Evolutionary conservation across 2,113 vertebrate species (phyloP).

Genomic region (Stigmatopora argus): DNA sequence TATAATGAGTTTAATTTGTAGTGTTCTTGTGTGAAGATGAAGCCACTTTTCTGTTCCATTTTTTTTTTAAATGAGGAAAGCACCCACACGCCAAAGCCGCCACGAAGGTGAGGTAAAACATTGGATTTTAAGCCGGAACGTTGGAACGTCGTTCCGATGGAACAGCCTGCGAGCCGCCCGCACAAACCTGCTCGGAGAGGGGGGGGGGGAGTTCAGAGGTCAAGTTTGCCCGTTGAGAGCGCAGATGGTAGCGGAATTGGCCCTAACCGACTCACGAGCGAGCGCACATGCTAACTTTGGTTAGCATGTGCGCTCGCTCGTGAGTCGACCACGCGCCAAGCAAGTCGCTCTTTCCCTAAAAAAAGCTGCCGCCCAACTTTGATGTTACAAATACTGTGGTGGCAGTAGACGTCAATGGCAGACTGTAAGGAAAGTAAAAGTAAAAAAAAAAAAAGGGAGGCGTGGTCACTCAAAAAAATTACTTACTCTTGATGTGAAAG

Average conservation of each 20-base stretch:
- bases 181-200: neutral
- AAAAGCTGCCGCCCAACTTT: too few species aligned
- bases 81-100: neutral
- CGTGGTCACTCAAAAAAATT: too few species aligned
- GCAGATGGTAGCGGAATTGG: slow-evolving; percentile 5
- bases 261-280: neutral
- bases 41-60: too few species aligned
- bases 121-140: too few species aligned
- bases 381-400: too few species aligned
- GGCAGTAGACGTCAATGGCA: too few species aligned
- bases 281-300: neutral
- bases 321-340: neutral
- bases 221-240: neutral
- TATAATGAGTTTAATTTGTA: too few species aligned
- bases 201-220: neutral
- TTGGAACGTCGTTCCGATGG: neutral
- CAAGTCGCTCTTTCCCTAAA: too few species aligned
- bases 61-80: neutral
- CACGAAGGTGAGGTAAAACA: neutral
- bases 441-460: too few species aligned
- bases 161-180: neutral
- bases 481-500: too few species aligned
- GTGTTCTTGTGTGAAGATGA: too few species aligned
- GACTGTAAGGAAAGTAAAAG: too few species aligned
- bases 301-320: neutral